phyloP scores from a whole-genome alignment of 1,140 invertebrate species.

The Sycophaga agraensis region DNA sequence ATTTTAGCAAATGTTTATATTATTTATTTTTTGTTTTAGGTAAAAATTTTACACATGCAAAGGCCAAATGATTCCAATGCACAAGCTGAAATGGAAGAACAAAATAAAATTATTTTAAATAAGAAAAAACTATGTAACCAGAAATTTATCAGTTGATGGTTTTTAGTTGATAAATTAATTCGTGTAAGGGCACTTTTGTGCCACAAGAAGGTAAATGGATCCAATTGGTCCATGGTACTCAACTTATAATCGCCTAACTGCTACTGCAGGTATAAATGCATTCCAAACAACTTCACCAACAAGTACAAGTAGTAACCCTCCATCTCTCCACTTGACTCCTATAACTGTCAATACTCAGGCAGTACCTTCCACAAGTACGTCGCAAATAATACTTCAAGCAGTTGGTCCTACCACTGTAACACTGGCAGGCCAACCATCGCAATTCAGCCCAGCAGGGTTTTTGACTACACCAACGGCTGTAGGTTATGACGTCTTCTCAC shows the following conservation, averaged over 20 bases:
- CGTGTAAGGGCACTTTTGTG: constrained; percentile 41
- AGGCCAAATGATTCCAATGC: constrained; percentile 24
- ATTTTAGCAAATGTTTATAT: background rate
- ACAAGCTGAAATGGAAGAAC: constrained; percentile 22
- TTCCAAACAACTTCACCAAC: constrained; percentile 45
- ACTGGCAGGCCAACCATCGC: constrained; percentile 64
- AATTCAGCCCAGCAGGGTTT: constrained; percentile 70
- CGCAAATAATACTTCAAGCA: constrained; percentile 65
- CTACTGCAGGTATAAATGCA: constrained; percentile 60
- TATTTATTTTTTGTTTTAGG: background rate
- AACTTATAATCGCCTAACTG: constrained; percentile 70
- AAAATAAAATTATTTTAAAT: background rate
- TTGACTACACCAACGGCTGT: constrained; percentile 65
- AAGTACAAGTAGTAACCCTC: constrained; percentile 62
- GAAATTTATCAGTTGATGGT: constrained; percentile 23
- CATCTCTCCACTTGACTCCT: constrained; percentile 62
- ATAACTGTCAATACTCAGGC: constrained; percentile 49
- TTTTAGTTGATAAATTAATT: constrained; percentile 12
- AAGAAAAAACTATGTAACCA: constrained; percentile 9
- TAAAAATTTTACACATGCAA: constrained; percentile 7
- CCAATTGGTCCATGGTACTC: constrained; percentile 78
- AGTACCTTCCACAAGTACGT: constrained; percentile 62
- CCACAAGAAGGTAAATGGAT: constrained; percentile 64
- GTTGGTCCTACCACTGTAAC: constrained; percentile 64
- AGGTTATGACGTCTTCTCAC: constrained; percentile 72